Conservation (phyloP, 2,113 vertebrate species). For the Neopipo cinnamomea region DNA sequence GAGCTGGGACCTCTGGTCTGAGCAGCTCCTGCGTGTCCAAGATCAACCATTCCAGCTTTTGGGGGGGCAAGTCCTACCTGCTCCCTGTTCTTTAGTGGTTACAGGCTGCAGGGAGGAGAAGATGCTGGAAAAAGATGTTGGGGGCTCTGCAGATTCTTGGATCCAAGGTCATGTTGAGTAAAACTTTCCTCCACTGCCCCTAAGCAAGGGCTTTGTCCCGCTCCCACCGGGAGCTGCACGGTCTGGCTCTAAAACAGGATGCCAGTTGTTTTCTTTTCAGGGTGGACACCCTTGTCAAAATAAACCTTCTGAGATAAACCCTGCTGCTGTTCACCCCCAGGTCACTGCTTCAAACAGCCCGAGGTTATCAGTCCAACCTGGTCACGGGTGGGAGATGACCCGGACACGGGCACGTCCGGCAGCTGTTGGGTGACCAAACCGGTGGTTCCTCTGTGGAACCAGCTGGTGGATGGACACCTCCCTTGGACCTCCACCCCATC, state of each 20-base stretch:
- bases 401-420: accelerated
- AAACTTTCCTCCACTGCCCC: accelerated
- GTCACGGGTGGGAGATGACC: accelerated
- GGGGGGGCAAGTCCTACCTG: background rate
- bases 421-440: background rate
- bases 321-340: background rate
- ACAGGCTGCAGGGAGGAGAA: background rate
- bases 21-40: background rate
- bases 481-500: background rate
- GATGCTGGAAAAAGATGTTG: background rate
- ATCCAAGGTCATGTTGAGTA: background rate
- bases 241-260: background rate
- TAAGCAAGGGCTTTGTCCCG: background rate
- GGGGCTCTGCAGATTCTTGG: background rate
- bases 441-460: background rate
- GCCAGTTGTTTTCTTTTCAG: background rate
- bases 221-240: accelerated
- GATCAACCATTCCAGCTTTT: background rate
- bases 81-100: background rate
- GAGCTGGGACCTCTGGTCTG: background rate
- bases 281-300: background rate
- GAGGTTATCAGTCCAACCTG: background rate
- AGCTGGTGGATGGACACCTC: background rate
- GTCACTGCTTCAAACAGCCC: background rate
- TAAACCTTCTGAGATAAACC: background rate